Base-by-base conservation (phyloP, 2,888 invertebrate species). In the Conops quadrifasciatus region DNA sequence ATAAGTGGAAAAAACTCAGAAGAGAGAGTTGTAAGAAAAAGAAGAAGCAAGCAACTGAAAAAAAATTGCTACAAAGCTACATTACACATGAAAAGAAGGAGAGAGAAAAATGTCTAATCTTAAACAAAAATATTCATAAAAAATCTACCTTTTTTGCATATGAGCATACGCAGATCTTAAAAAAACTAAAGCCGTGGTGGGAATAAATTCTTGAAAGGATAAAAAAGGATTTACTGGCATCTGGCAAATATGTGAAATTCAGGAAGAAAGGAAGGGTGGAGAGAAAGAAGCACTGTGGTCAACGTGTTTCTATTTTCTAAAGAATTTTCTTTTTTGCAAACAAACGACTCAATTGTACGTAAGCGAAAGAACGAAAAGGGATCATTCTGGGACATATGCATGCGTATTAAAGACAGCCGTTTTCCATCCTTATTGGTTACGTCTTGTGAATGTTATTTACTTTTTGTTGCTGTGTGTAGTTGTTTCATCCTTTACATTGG, bases 1-100 rank as follows among this genome's bases (percentile, higher is more conserved):
- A 26, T 56, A 36, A 56, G 69, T 75, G 78, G 79, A 79, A 80
- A 80, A 80, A 80, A 81, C 74, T 79, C 81, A 80, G 80, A 81
- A 79, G 79, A 77, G 76, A 75, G 80, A 81, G 36, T 9, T 36
- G 4, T 36, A 36, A 36, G 36, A 78, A 58, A 26, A 49, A 49
- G 49, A 28, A 53, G 45, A 43, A 45, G 76, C 36, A 36, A 9
- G 9, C 36, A 28, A 51, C 13, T 30, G 66, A 47, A 64, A 65
- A 21, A 28, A n/a, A n/a, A n/a, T n/a, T n/a, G n/a, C n/a, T n/a
- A n/a, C n/a, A n/a, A n/a, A n/a, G n/a, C n/a, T n/a, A n/a, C n/a
- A n/a, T n/a, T n/a, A n/a, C n/a, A n/a, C n/a, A 49, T n/a, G 30
- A 65, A 24, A 65, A 15, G 24, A 26, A 2, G n/a, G 49, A 15